Conservation (phyloP, 2,888 invertebrate genomes). For the Sepiola atlantica region DNA sequence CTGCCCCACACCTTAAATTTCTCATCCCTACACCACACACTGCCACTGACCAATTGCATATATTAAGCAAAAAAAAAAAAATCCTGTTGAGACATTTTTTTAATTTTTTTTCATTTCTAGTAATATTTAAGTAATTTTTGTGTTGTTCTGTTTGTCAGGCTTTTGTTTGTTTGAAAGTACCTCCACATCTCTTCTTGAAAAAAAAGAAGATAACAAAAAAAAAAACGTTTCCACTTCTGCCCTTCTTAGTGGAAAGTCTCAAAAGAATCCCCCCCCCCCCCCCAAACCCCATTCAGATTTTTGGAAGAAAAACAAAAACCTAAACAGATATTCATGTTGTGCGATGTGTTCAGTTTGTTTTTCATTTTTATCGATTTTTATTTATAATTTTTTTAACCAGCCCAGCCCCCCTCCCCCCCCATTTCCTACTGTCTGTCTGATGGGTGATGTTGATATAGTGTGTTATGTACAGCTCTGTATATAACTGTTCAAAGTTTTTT, state of each 20-base stretch:
- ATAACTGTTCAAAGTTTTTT: conserved; percentile 24
- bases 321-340: conserved; percentile 14
- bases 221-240: neutral
- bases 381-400: neutral
- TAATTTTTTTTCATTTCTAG: neutral
- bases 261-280: neutral
- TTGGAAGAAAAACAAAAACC: neutral
- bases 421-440: neutral
- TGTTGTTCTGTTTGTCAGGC: neutral
- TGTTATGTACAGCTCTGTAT: conserved; percentile 32
- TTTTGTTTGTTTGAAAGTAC: conserved; percentile 24
- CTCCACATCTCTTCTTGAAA: neutral
- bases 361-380: neutral
- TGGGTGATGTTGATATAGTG: conserved; percentile 18
- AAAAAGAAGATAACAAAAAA: neutral
- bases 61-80: neutral
- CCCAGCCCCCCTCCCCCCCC: too few species aligned
- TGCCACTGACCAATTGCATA: neutral
- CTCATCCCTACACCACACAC: too few species aligned
- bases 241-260: neutral
- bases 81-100: neutral
- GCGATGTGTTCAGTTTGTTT: conserved; percentile 24
- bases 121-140: too few species aligned
- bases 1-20: too few species aligned
- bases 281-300: neutral